Evolutionary conservation across 2,113 vertebrate species (phyloP), one percentile per base, ranked within the genome.

Genomic region (Dolichallabes microphthalmus): DNA sequence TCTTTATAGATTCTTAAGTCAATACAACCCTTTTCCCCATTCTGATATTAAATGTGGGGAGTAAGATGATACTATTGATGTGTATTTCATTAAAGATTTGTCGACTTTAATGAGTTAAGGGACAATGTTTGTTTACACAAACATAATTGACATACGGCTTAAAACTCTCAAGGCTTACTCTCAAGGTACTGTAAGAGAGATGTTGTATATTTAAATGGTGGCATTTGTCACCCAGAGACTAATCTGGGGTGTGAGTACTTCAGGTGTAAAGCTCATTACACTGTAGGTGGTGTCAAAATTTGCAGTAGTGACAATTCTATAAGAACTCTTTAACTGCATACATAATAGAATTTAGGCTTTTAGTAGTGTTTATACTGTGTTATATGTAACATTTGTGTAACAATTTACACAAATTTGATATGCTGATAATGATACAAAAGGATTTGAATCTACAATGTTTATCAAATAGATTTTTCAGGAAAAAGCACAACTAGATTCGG

Each of bases 201-300:
- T 22, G 20, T 22, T 12, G 73, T n/a, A 53, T 76, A 76, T 76
- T 76, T 76, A 76, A 76, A 76, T 9, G 27, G 25, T 76, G 25
- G 1, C 12, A 14, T 53, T 53, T 76, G 25, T 76, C 73, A 76
- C 25, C 73, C 73, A 53, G 50, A 52, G 73, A 52, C 73, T 19
- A 13, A 53, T 20, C 12, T 20, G 71, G 12, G 12, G 39, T n/a
- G 35, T 73, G 35, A 25, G 69, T 73, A 3, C 32, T 69, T 69
- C 66, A 39, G 69, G 35, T 73, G 20, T 50, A 22, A 50, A 76
- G 13, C 73, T 27, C 25, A 76, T n/a, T 53, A 27, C 25, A 53
- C 73, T 76, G 73, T 76, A 76, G 45, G 50, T 53, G 6, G 25
- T 76, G 39, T 45, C 39, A 45, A 45, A 5, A 5, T 45, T 45